Base-by-base conservation (phyloP, 35 echinoderm and acorn worm genomes). In the Strongylocentrotus purpuratus region DNA sequence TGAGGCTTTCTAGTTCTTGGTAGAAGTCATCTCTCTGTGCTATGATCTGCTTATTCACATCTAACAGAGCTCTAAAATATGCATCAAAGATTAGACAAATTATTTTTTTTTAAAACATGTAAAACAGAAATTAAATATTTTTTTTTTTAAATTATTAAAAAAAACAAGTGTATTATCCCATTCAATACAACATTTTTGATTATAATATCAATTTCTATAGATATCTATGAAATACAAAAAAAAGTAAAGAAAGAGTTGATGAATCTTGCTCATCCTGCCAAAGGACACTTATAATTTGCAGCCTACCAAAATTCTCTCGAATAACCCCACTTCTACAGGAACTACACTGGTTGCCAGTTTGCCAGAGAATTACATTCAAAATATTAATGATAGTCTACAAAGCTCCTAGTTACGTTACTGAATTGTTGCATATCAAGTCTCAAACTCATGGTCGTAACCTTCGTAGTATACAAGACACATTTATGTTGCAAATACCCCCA, bases 1-100 rank as follows among this genome's bases (percentile, higher is more conserved):
- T 99, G 7, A 99, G 86, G 61, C 86, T 93, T 58, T 99, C 98
- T 65, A 97, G 88, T 33, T 97, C 97, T 46, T 96, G 94, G 25
- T 97, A 96, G 85, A 97, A 99, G 65, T 97, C 94, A 92, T 99
- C 95, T 87, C 98, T 96, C 85, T 97, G 97, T 45, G 95, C 71
- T 15, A 96, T 61, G 18, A 97, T 91, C 58, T 97, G 95, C 18
- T 97, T 90, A 93, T 97, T 94, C 9, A 96, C 97, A 58, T 97
- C 95, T 45, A 97, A 86, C 61, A 97, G 85, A 88, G 97, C 96
- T 11, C 97, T 97, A 91, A 90, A 55, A 94, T 18, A 89, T 78
- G 28, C 65, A 78, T 7, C 5, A 78, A 78, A 18, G 20, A 70
- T 52, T 22, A 78, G 65, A n/a, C 7, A 78, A 78, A 78, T 28